Evolutionary conservation across 2,888 invertebrate genomes (phyloP).

Genomic region (Drosophila basisetae): DNA sequence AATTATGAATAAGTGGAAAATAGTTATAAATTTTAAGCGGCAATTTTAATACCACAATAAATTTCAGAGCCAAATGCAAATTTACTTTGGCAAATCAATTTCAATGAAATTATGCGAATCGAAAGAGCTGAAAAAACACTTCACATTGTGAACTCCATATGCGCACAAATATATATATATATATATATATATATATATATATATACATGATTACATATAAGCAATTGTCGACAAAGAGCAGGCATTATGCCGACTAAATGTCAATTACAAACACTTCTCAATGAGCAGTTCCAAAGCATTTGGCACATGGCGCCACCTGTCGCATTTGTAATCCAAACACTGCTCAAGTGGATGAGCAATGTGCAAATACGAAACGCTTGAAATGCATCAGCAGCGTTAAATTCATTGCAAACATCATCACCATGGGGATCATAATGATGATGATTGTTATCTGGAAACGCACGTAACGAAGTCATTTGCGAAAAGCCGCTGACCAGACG

Average conservation of each 20-base stretch:
- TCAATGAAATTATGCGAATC: neutral
- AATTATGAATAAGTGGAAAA: neutral
- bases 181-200: neutral
- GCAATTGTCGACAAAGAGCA: neutral
- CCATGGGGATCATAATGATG: slow-evolving; percentile 18
- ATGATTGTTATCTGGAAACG: slow-evolving; percentile 30
- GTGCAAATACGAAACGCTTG: slow-evolving; percentile 39
- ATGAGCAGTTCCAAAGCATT: slow-evolving; percentile 17
- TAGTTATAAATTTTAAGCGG: neutral
- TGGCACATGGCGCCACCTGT: slow-evolving; percentile 59
- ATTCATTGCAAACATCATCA: slow-evolving; percentile 20
- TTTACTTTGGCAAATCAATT: neutral
- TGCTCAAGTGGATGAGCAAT: slow-evolving; percentile 41
- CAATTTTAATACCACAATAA: neutral
- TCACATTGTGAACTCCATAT: neutral
- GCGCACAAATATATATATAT: neutral
- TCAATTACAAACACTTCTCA: slow-evolving; percentile 15
- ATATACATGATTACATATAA: neutral
- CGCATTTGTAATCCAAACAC: slow-evolving; percentile 38
- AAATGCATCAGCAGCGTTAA: slow-evolving; percentile 27
- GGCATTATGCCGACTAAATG: slow-evolving; percentile 11
- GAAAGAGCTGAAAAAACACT: neutral
- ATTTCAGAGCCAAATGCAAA: neutral
- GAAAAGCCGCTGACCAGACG: slow-evolving; percentile 37
- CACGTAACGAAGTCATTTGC: slow-evolving; percentile 67